These are phyloP conservation scores for Orthonevra nobilis DNA, from an alignment of 2,888 invertebrate species.

Conservation along the genomic window DNA sequence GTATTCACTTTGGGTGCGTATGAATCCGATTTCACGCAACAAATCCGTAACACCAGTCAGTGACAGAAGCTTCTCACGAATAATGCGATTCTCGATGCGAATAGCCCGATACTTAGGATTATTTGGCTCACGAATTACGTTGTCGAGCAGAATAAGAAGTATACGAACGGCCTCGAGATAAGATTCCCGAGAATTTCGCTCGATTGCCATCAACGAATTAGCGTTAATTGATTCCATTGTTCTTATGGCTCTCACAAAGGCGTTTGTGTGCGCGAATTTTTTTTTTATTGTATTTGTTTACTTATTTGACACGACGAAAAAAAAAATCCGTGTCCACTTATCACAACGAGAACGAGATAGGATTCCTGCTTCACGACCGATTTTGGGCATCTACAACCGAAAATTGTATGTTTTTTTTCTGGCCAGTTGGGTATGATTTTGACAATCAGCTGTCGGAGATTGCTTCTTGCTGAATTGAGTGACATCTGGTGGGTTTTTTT, in stretches of 20 bases:
- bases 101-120: constrained; percentile 78
- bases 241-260: constrained; percentile 55
- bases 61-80: constrained; percentile 77
- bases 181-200: constrained; percentile 74
- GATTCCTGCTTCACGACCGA: not conserved
- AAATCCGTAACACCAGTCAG: constrained; percentile 75
- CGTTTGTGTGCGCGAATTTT: constrained; percentile 27
- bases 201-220: constrained; percentile 68
- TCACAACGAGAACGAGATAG: constrained; percentile 6
- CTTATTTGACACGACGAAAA: constrained; percentile 24
- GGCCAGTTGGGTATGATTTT: constrained; percentile 1
- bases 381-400: constrained; percentile 8
- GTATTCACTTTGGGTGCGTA: constrained; percentile 72
- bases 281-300: constrained; percentile 18
- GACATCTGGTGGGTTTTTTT: constrained; percentile 29
- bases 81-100: constrained; percentile 77
- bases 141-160: constrained; percentile 77
- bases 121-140: constrained; percentile 77
- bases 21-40: constrained; percentile 78
- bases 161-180: constrained; percentile 78
- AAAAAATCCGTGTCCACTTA: constrained; percentile 28
- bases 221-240: constrained; percentile 70
- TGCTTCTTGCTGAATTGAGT: not conserved
- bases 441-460: constrained; percentile 46
- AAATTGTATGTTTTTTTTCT: constrained; percentile 16